Base-by-base conservation (phyloP, 2,888 invertebrate species). In the Orthosia gothica region DNA sequence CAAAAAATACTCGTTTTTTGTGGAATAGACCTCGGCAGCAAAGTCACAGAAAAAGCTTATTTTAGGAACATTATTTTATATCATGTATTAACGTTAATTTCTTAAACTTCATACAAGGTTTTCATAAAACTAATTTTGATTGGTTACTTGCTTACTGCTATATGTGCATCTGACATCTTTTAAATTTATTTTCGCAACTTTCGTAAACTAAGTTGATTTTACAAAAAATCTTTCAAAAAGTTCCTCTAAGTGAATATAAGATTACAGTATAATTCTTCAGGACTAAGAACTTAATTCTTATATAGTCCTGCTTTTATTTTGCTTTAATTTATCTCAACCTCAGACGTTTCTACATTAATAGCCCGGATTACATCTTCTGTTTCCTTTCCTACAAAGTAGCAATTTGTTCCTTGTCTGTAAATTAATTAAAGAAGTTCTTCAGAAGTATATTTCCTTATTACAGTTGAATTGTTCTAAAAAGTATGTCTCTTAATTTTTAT, bases 291-390 rank as follows among this genome's bases (percentile, higher is more conserved):
- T 49, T 26, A 61, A 61, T 64, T 58, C 26, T 40, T 20, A 2
- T 49, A 52, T 54, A 26, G 20, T 67, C 5, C 26, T 64, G 13
- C 7, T 57, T 61, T 62, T 18, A 40, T 23, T 47, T 12, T 20
- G 12, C 18, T 47, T 47, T 79, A 71, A 72, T 62, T 72, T 62
- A 63, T 79, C 23, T 63, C 4, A 20, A 26, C 52, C 62, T 45
- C 50, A 18, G 61, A 26, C 18, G 54, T 20, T 26, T 49, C 20
- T 26, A 59, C 54, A 57, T 32, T 40, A 65, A 66, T 40, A 66
- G 26, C 32, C 45, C 0, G 18, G 55, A 45, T 71, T 76, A 47
- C 13, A 13, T 23, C n/a, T n/a, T 20, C 16, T 50, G 58, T 54
- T 58, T 23, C 58, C 5, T 49, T 70, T 18, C 26, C 3, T 18